Evolutionary conservation across 2,113 vertebrate genomes (phyloP).

Genomic region (Gopherus flavomarginatus): DNA sequence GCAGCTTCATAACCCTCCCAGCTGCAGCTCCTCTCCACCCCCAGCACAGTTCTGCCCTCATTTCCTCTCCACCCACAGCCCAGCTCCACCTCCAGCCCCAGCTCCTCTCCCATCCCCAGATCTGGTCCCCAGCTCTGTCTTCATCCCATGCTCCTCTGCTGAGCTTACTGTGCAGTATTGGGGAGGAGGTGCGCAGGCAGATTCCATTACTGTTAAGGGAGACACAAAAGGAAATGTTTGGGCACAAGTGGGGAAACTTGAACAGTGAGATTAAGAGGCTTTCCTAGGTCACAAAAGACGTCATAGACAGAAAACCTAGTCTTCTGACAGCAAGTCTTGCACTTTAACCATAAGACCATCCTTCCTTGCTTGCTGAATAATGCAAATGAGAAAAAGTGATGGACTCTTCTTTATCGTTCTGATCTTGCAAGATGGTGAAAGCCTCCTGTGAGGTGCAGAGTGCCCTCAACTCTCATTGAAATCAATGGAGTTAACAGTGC

Average conservation of each 20-base stretch:
- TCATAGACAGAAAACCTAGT: background rate
- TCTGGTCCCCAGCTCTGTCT: no score
- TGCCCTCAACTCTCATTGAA: background rate
- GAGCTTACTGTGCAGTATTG: no score
- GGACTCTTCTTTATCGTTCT: background rate
- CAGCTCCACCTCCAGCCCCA: no score
- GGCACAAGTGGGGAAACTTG: background rate
- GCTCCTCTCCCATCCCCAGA: no score
- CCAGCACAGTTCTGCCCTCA: no score
- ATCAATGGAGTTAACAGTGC: background rate
- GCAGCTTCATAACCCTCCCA: no score
- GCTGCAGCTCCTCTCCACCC: no score
- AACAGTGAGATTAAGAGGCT: background rate
- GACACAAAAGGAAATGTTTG: no score
- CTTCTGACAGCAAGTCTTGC: background rate
- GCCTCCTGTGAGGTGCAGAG: background rate
- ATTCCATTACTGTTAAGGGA: no score
- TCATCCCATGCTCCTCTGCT: no score
- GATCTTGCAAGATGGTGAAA: background rate
- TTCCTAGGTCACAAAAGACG: accelerated
- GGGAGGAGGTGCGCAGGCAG: no score
- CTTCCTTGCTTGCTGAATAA: background rate
- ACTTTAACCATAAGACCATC: background rate
- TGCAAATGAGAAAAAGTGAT: background rate
- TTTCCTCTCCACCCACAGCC: no score